phyloP scores from a whole-genome alignment of 2,113 vertebrate genomes.

The Callipepla californica region DNA sequence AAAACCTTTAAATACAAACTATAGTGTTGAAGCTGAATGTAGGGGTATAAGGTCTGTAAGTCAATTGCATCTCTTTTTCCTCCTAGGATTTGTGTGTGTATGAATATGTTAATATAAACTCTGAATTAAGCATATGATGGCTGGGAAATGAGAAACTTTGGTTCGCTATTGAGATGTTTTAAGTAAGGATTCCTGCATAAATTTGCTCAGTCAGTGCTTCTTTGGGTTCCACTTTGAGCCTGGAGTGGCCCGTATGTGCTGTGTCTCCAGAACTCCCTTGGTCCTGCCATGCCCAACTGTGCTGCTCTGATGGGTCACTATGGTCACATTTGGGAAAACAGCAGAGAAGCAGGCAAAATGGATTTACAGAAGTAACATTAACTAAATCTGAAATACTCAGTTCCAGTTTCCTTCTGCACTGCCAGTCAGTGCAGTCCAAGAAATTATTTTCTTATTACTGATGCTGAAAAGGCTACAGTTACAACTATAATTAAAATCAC shows the following conservation, averaged over 20 bases:
- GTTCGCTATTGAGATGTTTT: not conserved
- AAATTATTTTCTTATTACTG: conserved; percentile 2
- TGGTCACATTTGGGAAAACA: not conserved
- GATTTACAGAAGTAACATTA: not conserved
- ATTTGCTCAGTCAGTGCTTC: not conserved
- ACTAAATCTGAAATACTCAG: not conserved
- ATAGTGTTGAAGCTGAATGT: not conserved
- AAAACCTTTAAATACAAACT: not conserved
- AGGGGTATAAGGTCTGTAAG: not conserved
- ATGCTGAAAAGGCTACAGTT: not conserved
- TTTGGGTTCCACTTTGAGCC: not conserved
- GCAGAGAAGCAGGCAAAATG: not conserved
- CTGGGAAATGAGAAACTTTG: not conserved
- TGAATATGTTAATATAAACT: not conserved
- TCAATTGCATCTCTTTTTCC: not conserved
- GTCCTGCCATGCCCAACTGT: not conserved
- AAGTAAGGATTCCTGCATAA: not conserved
- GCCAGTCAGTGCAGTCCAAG: not conserved
- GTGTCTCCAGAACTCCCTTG: not conserved
- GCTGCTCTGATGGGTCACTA: not conserved
- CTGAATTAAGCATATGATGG: not conserved
- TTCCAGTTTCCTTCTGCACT: not conserved
- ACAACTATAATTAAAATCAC: not conserved
- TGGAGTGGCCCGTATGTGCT: not conserved
- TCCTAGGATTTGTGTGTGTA: not conserved